Evolutionary conservation across 2,888 invertebrate species (phyloP).

Genomic region (Drosophila mayaguana): DNA sequence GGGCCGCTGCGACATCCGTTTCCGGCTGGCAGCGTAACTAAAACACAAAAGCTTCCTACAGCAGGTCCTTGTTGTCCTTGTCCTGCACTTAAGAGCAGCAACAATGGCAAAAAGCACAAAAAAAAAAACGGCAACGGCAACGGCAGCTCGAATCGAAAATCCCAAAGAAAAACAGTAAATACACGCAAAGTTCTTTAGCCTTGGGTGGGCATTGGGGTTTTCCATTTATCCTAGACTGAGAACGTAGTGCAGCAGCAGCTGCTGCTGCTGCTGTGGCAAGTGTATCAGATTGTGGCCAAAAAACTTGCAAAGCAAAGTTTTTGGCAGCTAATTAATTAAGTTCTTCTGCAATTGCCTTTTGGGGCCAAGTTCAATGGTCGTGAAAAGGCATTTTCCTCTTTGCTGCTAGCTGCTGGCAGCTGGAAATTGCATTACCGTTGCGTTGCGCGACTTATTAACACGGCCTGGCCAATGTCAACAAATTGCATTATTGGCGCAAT

Average conservation of each 20-base stretch:
- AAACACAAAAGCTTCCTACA: conserved; percentile 71
- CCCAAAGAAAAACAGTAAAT: conserved; percentile 73
- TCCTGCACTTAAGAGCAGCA: conserved; percentile 67
- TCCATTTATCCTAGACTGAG: conserved; percentile 16
- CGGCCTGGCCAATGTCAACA: conserved; percentile 76
- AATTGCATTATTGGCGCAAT: conserved; percentile 76
- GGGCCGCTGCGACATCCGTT: conserved; percentile 47
- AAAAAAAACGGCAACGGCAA: conserved; percentile 28
- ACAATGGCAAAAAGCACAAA: conserved; percentile 9
- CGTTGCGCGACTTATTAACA: conserved; percentile 70
- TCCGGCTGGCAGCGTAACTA: conserved; percentile 73
- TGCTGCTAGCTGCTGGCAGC: conserved; percentile 5
- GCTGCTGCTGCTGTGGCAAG: conserved; percentile 12
- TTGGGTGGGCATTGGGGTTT: conserved; percentile 16
- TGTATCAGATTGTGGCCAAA: conserved; percentile 71
- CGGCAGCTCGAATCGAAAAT: conserved; percentile 51
- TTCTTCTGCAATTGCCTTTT: conserved; percentile 36
- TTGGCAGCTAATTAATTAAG: conserved; percentile 80
- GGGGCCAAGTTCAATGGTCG: conserved; percentile 39
- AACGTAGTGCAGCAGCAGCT: conserved; percentile 45
- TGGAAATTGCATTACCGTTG: conserved; percentile 65
- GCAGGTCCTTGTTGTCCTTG: conserved; percentile 46
- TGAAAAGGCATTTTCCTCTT: conserved; percentile 9
- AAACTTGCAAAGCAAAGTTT: conserved; percentile 55
- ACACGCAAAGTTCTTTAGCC: conserved; percentile 48